Percentiles rank a stretch among this genome's conserved stretches.
phyloP scores from a whole-genome alignment of 2,888 invertebrate genomes.

The Tachystola acroxantha region DNA sequence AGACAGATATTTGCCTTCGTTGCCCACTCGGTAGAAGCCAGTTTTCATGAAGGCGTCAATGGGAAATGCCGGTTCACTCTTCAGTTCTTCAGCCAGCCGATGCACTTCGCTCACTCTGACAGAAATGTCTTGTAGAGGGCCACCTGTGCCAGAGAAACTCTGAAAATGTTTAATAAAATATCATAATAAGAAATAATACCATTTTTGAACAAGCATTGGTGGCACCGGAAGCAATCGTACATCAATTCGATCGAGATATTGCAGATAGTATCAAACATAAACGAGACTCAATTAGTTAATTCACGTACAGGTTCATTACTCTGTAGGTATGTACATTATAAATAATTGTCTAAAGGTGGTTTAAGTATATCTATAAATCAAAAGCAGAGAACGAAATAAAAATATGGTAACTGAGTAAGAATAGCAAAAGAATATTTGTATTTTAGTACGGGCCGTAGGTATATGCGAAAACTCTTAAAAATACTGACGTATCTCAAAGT shows the following conservation, averaged over 20 bases:
- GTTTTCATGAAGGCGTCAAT: conserved; percentile 24
- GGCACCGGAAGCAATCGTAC: too few relatives aligned
- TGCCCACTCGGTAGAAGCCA: conserved; percentile 22
- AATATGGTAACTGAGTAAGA: too few relatives aligned
- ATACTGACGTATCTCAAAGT: not conserved
- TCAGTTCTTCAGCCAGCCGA: conserved; percentile 17
- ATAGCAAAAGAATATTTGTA: too few relatives aligned
- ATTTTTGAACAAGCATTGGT: too few relatives aligned
- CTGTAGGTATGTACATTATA: too few relatives aligned
- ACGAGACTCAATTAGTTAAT: not conserved
- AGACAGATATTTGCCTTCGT: conserved; percentile 34
- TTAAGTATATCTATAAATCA: too few relatives aligned
- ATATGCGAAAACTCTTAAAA: too few relatives aligned
- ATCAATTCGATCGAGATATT: too few relatives aligned
- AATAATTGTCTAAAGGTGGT: too few relatives aligned
- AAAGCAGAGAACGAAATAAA: too few relatives aligned
- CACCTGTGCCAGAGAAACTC: conserved; percentile 17
- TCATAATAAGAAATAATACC: not conserved
- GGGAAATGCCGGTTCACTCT: conserved; percentile 15
- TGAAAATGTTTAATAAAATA: conserved; percentile 11
- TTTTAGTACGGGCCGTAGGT: too few relatives aligned
- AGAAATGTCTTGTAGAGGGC: conserved; percentile 21
- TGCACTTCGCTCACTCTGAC: conserved; percentile 20
- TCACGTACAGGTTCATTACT: too few relatives aligned
- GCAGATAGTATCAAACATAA: not conserved